Percentiles rank a stretch among this genome's conserved stretches.
These are phyloP conservation scores for Argyresthia albistria DNA, from an alignment of 2,888 invertebrate species.

Conservation along the genomic window DNA sequence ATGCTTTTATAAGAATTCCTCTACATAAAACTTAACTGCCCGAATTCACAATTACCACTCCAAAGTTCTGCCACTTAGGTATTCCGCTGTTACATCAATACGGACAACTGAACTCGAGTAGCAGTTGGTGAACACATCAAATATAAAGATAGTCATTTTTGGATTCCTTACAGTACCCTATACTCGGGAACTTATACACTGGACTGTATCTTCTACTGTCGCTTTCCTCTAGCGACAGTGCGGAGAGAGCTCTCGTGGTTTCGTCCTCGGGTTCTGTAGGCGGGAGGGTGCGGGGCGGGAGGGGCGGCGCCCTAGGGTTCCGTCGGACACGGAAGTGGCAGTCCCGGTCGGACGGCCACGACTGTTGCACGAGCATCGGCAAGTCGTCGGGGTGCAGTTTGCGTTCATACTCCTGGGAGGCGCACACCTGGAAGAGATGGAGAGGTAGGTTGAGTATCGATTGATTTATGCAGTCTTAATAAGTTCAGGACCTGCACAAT, in stretches of 20 bases:
- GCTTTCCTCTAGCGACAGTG: constrained; percentile 56
- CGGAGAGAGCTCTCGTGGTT: constrained; percentile 50
- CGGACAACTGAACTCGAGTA: no score
- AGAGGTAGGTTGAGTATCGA: neutral
- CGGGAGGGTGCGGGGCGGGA: constrained; percentile 72
- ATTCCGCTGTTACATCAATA: no score
- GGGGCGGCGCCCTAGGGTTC: constrained; percentile 86
- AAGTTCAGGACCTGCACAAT: no score
- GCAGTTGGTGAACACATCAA: constrained; percentile 22
- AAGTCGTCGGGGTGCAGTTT: constrained; percentile 91
- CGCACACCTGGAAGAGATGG: constrained; percentile 67
- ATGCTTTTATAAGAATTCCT: no score
- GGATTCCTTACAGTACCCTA: constrained; percentile 54
- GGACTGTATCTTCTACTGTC: constrained; percentile 56
- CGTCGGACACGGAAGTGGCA: constrained; percentile 88
- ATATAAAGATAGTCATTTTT: constrained; percentile 65
- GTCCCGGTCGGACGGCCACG: constrained; percentile 78
- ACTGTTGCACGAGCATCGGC: constrained; percentile 85
- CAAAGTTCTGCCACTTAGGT: no score
- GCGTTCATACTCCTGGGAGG: constrained; percentile 88
- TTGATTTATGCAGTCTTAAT: no score
- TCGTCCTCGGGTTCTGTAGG: constrained; percentile 33
- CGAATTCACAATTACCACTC: no score
- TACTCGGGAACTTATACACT: constrained; percentile 64
- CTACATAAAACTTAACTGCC: no score